Percentiles rank a stretch among this genome's conserved stretches.
These are phyloP conservation scores for Cyclina sinensis DNA, from an alignment of 1,140 invertebrate genomes.

Conservation along the genomic window DNA sequence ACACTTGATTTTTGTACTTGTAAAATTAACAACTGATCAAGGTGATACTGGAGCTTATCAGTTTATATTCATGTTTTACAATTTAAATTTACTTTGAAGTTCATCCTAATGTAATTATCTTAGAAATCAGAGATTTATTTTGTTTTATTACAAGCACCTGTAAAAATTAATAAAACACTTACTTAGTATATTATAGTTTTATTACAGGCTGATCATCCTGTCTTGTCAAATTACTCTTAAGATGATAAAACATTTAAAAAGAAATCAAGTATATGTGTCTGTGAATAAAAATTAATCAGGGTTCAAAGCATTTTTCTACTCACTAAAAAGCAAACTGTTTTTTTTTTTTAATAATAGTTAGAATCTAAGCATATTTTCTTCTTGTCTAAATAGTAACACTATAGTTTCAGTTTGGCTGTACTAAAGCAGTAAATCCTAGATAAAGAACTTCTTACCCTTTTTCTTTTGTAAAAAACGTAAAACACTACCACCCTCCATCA, in stretches of 20 bases:
- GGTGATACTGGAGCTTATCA: not conserved
- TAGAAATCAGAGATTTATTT: not conserved
- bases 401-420: too few species aligned
- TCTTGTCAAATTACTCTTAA: too few species aligned
- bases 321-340: not conserved
- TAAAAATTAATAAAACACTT: not conserved
- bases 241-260: too few species aligned
- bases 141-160: not conserved
- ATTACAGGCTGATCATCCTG: not conserved
- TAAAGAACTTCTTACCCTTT: not conserved
- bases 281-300: too few species aligned
- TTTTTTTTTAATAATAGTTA: not conserved
- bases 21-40: constrained; percentile 5
- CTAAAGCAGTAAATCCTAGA: too few species aligned
- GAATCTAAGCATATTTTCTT: too few species aligned
- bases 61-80: constrained; percentile 22
- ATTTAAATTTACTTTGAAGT: constrained; percentile 35
- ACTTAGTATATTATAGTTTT: constrained; percentile 21
- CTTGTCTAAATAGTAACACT: too few species aligned
- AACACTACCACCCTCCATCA: too few species aligned
- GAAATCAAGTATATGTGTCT: too few species aligned
- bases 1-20: not conserved
- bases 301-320: too few species aligned
- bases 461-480: too few species aligned
- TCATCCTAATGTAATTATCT: not conserved